Base-by-base conservation (phyloP, 37 sponge, comb jelly and placozoan genomes). In the Haliclona indistincta region DNA sequence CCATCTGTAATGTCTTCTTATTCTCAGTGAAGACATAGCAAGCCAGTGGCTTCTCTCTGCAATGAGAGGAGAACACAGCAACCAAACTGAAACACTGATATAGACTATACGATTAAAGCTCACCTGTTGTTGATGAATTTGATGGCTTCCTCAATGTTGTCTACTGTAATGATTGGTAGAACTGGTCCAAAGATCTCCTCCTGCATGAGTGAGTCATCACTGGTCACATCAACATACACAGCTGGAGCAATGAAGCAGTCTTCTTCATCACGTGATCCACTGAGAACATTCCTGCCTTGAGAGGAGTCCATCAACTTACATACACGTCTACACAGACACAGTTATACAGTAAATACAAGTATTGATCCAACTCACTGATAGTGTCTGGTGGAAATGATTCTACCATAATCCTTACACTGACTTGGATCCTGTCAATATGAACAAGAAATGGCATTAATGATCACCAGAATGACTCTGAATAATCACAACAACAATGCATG, bases 141-240 rank as follows among this genome's bases (percentile, higher is more conserved):
- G 22, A 97, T 69, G 32, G 93, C 99, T 17, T 88, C 82, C 8
- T 92, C 86, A 42, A 86, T 53, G 38, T 58, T 78, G 44, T 86
- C 78, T 23, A 92, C 78, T 1, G 83, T 63, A 20, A 97, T 30
- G 37, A 96, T 53, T 0, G 97, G 97, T 30, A 96, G 73, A 3
- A 96, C 32, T 2, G 97, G 97, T 15, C 97, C 94, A 84, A 90
- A 93, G 23, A 94, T 78, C 91, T 97, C 99, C 30, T 95, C 96
- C 60, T 79, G 37, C 93, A 97, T 88, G 40, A 89, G 49, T 22
- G 74, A 30, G 60, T 95, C 96, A 68, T 83, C 84, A 19, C 76
- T 61, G 17, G 70, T 65, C 25, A 95, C 90, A 62, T 92, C 73
- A 45, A 76, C 56, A 45, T 95, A n/a, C 42, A 97, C 25, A 20